phyloP scores from a whole-genome alignment of 2,888 invertebrate species.

The Troides aeacus region DNA sequence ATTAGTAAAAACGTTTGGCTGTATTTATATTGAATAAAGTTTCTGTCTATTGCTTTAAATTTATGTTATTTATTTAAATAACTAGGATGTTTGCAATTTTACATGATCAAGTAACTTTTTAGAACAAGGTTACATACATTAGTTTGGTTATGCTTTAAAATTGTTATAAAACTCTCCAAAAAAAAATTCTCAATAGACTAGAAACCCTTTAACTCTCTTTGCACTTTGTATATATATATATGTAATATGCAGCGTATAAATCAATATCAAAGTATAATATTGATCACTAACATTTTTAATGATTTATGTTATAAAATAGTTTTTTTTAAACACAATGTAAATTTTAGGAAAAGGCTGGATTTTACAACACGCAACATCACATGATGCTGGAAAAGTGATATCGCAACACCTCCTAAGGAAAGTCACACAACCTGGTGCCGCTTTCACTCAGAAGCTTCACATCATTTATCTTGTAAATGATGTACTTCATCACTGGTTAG shows the following conservation, averaged over 20 bases:
- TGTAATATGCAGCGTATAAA: background rate
- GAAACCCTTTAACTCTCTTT: no score
- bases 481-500: slow-evolving; percentile 98
- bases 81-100: background rate
- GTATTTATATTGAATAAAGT: background rate
- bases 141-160: no score
- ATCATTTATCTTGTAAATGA: slow-evolving; percentile 99
- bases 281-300: no score
- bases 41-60: background rate
- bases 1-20: background rate
- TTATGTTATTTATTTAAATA: no score
- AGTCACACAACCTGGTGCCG: slow-evolving; percentile 83
- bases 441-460: slow-evolving; percentile 96
- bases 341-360: slow-evolving; percentile 95
- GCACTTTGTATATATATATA: no score
- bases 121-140: no score
- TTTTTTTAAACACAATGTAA: background rate
- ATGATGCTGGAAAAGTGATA: slow-evolving; percentile 91
- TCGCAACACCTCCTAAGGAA: slow-evolving; percentile 94
- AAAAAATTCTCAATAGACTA: no score
- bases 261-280: background rate
- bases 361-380: slow-evolving; percentile 91
- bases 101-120: background rate
- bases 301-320: background rate
- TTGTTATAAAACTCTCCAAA: no score